A percentile compares a stretch with the other conserved stretches of the same genome.
Evolutionary conservation across 2,797 vertebrate species (phyloP).

Genomic region (Coreius guichenoti): DNA sequence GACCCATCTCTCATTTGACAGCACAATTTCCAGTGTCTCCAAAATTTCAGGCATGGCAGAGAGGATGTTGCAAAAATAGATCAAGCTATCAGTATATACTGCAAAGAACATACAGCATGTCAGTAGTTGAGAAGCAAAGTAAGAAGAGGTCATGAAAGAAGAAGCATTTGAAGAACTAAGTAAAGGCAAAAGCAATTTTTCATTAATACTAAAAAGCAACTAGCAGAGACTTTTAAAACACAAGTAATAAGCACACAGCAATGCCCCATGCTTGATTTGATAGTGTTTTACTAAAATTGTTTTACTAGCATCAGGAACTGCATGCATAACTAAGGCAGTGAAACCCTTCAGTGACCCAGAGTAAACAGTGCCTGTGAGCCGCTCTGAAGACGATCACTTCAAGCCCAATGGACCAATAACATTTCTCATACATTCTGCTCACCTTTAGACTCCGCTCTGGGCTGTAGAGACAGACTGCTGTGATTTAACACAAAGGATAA

Average conservation of each 20-base stretch:
- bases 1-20: conserved; percentile 22
- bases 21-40: conserved; percentile 11
- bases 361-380: conserved; percentile 31
- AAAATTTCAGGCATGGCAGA: not conserved
- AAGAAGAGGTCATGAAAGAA: not conserved
- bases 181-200: not conserved
- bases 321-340: conserved; percentile 22
- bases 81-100: conserved; percentile 19
- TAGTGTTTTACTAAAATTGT: not conserved
- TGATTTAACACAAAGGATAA: conserved; percentile 50
- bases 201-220: conserved; percentile 14
- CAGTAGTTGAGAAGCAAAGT: not conserved
- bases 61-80: conserved; percentile 21
- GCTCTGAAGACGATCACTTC: conserved; percentile 41
- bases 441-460: conserved; percentile 41
- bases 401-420: conserved; percentile 29
- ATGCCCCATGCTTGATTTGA: not conserved
- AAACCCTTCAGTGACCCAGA: conserved; percentile 28
- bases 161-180: conserved; percentile 2
- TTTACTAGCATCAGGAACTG: conserved; percentile 33
- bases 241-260: not conserved
- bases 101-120: conserved; percentile 17
- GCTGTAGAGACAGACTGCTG: conserved; percentile 33
- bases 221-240: not conserved
- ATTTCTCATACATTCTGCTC: conserved; percentile 43